phyloP scores from a whole-genome alignment of 2,797 vertebrate genomes.

The Gambusia yucatana region DNA sequence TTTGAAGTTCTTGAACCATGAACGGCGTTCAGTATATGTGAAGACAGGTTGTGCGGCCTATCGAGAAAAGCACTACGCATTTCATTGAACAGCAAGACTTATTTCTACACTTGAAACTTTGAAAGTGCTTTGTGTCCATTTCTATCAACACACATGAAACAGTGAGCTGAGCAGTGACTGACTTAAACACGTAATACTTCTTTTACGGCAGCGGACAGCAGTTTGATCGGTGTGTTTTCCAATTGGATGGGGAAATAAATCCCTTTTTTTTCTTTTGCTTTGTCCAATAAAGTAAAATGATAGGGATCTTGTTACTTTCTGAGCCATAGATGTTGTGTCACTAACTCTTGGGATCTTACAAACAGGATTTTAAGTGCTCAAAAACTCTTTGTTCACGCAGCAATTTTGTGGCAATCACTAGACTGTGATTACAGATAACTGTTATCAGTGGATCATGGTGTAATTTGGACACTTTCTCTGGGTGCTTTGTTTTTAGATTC shows the following conservation, averaged over 20 bases:
- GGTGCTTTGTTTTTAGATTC: not conserved
- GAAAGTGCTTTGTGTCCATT: not conserved
- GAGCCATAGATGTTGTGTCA: not conserved
- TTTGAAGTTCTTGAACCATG: constrained; percentile 32
- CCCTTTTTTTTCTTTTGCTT: not conserved
- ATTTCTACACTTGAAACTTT: not conserved
- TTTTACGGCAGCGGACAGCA: not conserved
- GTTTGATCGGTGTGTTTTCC: not conserved
- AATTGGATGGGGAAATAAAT: not conserved
- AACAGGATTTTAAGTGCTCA: not conserved
- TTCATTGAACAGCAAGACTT: not conserved
- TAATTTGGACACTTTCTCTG: not conserved
- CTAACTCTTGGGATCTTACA: not conserved
- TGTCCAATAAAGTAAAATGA: not conserved
- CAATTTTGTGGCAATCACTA: not conserved
- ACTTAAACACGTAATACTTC: not conserved
- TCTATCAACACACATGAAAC: not conserved
- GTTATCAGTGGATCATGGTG: constrained; percentile 1
- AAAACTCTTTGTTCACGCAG: not conserved
- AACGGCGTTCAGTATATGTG: not conserved
- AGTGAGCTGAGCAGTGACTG: not conserved
- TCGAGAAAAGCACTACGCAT: not conserved
- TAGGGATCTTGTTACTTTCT: not conserved
- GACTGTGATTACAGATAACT: not conserved
- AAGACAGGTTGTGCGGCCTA: not conserved